Evolutionary conservation across 2,797 vertebrate species (phyloP), one percentile per base, ranked within the genome.

Genomic region (Novumbra hubbsi): DNA sequence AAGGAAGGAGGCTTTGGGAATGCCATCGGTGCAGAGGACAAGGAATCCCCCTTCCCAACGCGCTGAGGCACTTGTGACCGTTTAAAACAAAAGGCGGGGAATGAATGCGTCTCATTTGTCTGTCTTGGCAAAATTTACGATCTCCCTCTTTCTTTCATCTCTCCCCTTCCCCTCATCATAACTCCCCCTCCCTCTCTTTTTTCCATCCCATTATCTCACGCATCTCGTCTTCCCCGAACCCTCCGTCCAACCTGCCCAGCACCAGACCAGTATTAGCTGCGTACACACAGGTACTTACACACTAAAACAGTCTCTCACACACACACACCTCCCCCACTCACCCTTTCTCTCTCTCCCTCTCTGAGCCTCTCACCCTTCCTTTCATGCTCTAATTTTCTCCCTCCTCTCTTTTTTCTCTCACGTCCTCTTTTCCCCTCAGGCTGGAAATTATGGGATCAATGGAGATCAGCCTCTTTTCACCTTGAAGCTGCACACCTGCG

Each of bases 81-180:
- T 65, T 52, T 64, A 73, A 78, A 88, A 74, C 38, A 71, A 80
- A 79, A 91, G 87, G 83, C 76, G 76, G 78, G 80, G 83, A 85
- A 84, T 82, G 87, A 86, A 75, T 86, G 83, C 81, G 89, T 92
- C 92, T 93, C 92, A 92, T 94, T 92, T 85, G 86, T 92, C 91
- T 92, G 91, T 93, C 91, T 80, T 72, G 86, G 88, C 82, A 86
- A 93, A 93, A 93, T 93, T 92, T 94, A 93, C 83, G 89, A 91
- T 89, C 88, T 70, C 71, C 81, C 78, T 78, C 83, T 88, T 84
- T 88, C 87, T 92, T 92, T 91, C 85, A 92, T 91, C 85, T 87
- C 68, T 67, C 52, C 78, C 71, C 85, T 88, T 73, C 52, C 41
- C 71, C n/a, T 55, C 82, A 80, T 79, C 71, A 82, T 70, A 74